Evolutionary conservation across 2,113 vertebrate genomes (phyloP), one percentile per base, ranked within the genome.

Genomic region (Canis aureus): DNA sequence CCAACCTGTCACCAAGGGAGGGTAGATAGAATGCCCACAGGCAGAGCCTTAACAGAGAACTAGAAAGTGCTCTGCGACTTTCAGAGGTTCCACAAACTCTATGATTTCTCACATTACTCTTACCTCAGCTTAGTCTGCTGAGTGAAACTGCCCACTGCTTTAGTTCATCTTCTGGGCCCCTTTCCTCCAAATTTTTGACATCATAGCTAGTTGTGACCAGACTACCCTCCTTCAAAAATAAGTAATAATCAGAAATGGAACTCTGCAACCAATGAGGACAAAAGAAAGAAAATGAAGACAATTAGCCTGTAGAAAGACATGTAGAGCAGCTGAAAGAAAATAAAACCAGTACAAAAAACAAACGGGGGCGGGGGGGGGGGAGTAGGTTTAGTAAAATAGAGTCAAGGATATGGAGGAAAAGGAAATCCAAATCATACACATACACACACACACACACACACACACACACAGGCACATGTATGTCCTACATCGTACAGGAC

Each of bases 291-390:
- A 93, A 64, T 60, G 88, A 82, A 64, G 35, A 88, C 11, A 22
- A 89, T 82, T 84, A 38, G n/a, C 51, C 66, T 73, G 32, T 15
- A 79, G 55, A 71, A 71, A 96, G 60, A 69, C 43, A 64, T 35
- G 32, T 16, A 92, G 57, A 94, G 13, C 23, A 66, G 83, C 17
- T 80, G 49, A 94, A 84, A 91, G 53, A 92, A 91, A 91, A 76
- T 15, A 43, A 89, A 84, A n/a, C 20, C 66, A 84, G 84, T 49
- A 79, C 25, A 88, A 51, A 62, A 94, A 88, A 76, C 11, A 88
- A 88, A 16, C 22, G 53, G 53, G 8, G 0, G 15, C 23, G 17
- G 62, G 8, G 0, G 11, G 35, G 29, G 62, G 90, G 73, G 12
- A 25, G 19, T 22, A 81, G 20, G 57, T 27, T 51, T 57, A 23